phyloP scores from a whole-genome alignment of 1,140 invertebrate genomes.

The Zaprionus ghesquierei region DNA sequence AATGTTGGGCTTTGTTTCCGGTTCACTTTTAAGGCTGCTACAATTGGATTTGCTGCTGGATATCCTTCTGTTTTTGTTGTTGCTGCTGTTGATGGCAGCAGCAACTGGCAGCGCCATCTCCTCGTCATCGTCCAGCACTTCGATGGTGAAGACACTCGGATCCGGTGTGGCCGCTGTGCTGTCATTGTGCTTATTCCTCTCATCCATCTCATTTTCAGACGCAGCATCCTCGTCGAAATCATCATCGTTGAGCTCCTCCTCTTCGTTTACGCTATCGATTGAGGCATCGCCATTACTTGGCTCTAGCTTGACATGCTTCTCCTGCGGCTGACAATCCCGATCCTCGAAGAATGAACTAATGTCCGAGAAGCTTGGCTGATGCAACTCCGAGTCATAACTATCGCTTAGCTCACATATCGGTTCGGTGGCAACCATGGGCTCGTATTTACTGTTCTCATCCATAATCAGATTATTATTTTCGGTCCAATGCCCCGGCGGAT shows the following conservation, averaged over 20 bases:
- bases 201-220: constrained; percentile 56
- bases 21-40: constrained; percentile 42
- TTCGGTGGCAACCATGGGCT: constrained; percentile 55
- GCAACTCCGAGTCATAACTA: constrained; percentile 69
- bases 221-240: constrained; percentile 75
- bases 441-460: constrained; percentile 42
- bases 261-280: constrained; percentile 27
- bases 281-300: constrained; percentile 17
- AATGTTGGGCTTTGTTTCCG: constrained; percentile 27
- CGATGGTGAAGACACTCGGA: constrained; percentile 61
- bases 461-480: constrained; percentile 59
- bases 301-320: constrained; percentile 62
- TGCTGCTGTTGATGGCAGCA: background rate
- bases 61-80: constrained; percentile 12
- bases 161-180: constrained; percentile 15
- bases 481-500: constrained; percentile 48
- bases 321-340: constrained; percentile 32
- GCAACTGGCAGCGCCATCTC: constrained; percentile 41
- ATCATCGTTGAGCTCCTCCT: constrained; percentile 61
- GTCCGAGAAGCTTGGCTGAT: constrained; percentile 71
- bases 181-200: constrained; percentile 27
- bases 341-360: constrained; percentile 71
- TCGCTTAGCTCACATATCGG: constrained; percentile 69
- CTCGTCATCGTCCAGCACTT: constrained; percentile 67
- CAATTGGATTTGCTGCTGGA: constrained; percentile 4